Conservation (phyloP, 2,888 invertebrate genomes). For the Caenorhabditis zanzibari region DNA sequence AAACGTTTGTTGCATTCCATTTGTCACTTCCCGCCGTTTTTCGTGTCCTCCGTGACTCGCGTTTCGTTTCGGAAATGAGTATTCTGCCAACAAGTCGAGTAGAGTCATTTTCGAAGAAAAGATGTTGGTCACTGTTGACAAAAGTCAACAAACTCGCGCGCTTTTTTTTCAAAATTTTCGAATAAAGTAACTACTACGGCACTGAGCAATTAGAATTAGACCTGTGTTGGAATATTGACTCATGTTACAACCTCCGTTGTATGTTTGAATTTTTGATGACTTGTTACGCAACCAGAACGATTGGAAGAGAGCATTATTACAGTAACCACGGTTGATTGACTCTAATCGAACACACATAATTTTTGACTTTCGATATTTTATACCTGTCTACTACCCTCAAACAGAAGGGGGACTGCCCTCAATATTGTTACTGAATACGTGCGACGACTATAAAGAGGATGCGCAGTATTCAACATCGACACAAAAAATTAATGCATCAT, state of each 20-base stretch:
- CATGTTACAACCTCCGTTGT: background rate
- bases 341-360: conserved; percentile 35
- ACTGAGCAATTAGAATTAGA: conserved; percentile 25
- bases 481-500: conserved; percentile 67
- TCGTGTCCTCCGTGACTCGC: conserved; percentile 45
- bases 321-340: conserved; percentile 52
- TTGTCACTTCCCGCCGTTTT: conserved; percentile 52
- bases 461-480: conserved; percentile 32
- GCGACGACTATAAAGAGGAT: conserved; percentile 27
- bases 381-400: conserved; percentile 35
- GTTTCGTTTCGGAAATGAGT: conserved; percentile 58
- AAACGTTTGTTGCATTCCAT: conserved; percentile 56
- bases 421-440: conserved; percentile 38
- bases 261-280: conserved; percentile 28
- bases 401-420: conserved; percentile 15
- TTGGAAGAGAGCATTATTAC: conserved; percentile 39
- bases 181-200: conserved; percentile 9
- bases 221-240: conserved; percentile 13
- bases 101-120: conserved; percentile 42
- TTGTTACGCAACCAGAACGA: conserved; percentile 19
- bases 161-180: conserved; percentile 8
- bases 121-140: conserved; percentile 54
- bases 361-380: conserved; percentile 45
- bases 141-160: conserved; percentile 42
- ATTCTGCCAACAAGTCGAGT: conserved; percentile 60